phyloP scores from a whole-genome alignment of 2,113 vertebrate species.

The Pollimyrus isidori region DNA sequence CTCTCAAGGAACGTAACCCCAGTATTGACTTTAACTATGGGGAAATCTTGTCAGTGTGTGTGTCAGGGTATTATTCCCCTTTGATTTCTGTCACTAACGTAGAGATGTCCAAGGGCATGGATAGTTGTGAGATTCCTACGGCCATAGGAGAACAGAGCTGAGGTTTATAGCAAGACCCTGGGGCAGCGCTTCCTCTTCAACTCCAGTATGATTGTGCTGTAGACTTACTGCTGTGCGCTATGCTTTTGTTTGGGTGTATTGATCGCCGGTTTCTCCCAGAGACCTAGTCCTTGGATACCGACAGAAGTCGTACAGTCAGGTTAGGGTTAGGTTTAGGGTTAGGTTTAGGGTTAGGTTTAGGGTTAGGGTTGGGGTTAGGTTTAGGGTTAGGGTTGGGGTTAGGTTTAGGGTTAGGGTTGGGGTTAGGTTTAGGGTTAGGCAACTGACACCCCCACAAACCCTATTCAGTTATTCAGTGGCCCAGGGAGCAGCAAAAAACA shows the following conservation, averaged over 20 bases:
- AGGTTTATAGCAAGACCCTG: neutral
- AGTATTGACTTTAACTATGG: neutral
- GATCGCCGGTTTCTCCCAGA: neutral
- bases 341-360: no score
- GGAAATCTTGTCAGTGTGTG: neutral
- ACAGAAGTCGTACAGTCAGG: neutral
- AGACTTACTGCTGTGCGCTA: neutral
- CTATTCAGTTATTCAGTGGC: neutral
- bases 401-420: no score
- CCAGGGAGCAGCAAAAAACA: neutral
- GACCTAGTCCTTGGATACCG: neutral
- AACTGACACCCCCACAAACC: neutral
- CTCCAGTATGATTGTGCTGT: neutral
- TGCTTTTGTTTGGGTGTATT: neutral
- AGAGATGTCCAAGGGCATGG: neutral
- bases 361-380: no score
- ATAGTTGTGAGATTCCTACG: neutral
- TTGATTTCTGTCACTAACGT: neutral
- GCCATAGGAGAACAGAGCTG: neutral
- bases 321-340: neutral
- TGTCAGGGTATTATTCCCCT: neutral
- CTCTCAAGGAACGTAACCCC: neutral
- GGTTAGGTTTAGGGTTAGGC: neutral
- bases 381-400: no score
- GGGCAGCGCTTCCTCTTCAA: neutral